Evolutionary conservation across 2,113 vertebrate genomes (phyloP), one percentile per base, ranked within the genome.

Genomic region (Pelmatolapia mariae): DNA sequence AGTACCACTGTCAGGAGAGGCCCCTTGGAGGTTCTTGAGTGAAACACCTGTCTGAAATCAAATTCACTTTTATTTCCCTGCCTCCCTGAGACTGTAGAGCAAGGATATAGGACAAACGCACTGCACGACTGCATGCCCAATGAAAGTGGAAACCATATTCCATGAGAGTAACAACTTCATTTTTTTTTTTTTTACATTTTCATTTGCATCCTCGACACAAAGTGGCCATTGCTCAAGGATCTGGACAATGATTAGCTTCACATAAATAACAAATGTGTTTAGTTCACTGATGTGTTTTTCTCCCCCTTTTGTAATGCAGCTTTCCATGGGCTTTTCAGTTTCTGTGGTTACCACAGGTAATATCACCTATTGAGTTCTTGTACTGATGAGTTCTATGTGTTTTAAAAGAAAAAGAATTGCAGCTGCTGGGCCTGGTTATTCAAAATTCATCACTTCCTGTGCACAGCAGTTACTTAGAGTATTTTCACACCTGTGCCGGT

Each of bases 1-100:
- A 91, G 89, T 82, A 88, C 85, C 81, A 86, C 88, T 89, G 93
- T 91, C 92, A 93, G 80, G 85, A 87, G 86, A 90, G 88, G 83
- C 52, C 86, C 87, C 91, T 84, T 80, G 59, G 83, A 90, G 92
- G 85, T 43, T 88, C 76, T 47, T 7, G 57, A 86, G 86, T 91
- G 88, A 92, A 94, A 92, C 83, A 89, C 88, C 93, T 94, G 92
- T 94, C 92, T 94, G 81, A 90, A 94, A 93, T 86, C 86, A 83
- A 86, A 91, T 91, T 92, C 90, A 53, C 54, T 85, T 92, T 89
- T 68, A 93, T 89, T 92, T 79, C 18, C 47, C 82, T 78, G 76
- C 43, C 52, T 91, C 79, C 38, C 83, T 7, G 86, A 92, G 84
- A 91, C 76, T 40, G 79, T 45, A 71, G 22, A 38, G 83, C 16